Evolutionary conservation across 2,888 invertebrate species (phyloP), one percentile per base, ranked within the genome.

Genomic region (Bugulina stolonifera): DNA sequence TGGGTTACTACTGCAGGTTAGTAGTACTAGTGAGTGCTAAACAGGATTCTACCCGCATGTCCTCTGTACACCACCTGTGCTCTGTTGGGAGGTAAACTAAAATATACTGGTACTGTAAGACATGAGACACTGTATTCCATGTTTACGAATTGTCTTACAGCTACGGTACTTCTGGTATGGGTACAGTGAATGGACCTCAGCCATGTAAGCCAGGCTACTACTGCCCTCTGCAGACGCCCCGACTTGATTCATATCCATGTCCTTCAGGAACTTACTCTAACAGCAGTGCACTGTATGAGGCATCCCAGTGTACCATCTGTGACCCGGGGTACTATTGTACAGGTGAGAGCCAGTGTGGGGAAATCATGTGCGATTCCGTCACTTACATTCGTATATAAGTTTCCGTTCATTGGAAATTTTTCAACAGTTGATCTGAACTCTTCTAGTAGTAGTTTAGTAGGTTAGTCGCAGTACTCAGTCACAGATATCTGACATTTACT

Each of bases 211-310:
- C 75, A n/a, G 81, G 81, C 22, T 77, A 76, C 74, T 81, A 79
- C 75, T 81, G 81, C 73, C 81, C 80, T 0, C 76, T 75, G 52
- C 77, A 77, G 77, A 81, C 82, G 1, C 79, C 81, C 10, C 64
- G 77, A 3, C 78, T 79, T 2, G 78, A 79, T 72, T 76, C 78
- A 25, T 79, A 73, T 58, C 81, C 81, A 0, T 81, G 81, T 73
- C 80, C 79, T 1, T 76, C 80, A 10, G 81, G 81, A 3, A 80
- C 80, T 18, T 81, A 75, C 73, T 77, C 79, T 18, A 74, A 73
- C 57, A 54, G 74, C 0, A 77, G 79, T 5, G 75, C 78, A 52
- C 73, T 80, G 69, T 77, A 75, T 27, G 76, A 76, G 22, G 77
- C 74, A 0, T 72, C 78, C 0, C 77, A 81, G 73, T 81, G 81